Evolutionary conservation across 2,888 invertebrate species (phyloP), one percentile per base, ranked within the genome.

Genomic region (Limnephilus auricula): DNA sequence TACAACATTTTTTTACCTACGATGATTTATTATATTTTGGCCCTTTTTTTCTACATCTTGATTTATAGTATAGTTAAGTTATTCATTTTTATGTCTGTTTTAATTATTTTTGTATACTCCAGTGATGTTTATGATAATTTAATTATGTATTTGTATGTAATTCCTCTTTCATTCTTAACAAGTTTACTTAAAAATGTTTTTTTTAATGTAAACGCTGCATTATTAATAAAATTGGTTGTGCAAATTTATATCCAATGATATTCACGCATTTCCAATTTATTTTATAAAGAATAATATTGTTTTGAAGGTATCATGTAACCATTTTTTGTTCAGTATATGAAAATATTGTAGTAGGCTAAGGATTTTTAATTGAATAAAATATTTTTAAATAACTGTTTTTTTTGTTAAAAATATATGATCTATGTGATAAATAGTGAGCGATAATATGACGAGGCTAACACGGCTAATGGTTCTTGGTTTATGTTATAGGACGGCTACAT

Each of bases 111-210:
- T 32, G 10, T 25, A 87, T 50, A 25, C 45, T 87, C 65, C 86
- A 50, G 86, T 87, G 34, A 37, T 84, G 85, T 85, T 87, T 87
- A 65, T 50, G 30, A 65, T 87, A 50, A 40, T 34, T n/a, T 65
- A 65, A 65, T n/a, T 65, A 65, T 65, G 6, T 65, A n/a, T 25
- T 12, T 25, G n/a, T 40, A 40, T 84, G n/a, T 84, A 84, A 84
- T 37, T 32, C n/a, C 13, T 80, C 32, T 32, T n/a, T 13, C 9
- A 45, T 30, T 88, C 34, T 79, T 89, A 89, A 89, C 89, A 89
- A 89, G 37, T 89, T 89, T 89, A 89, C 89, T 79, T 79, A 82
- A 89, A 89, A 86, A 86, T n/a, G 30, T 82, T n/a, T 2, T 37
- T 82, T 89, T 89, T 89, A 2, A 80, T n/a, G 89, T 89, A 89